Evolutionary conservation across 2,888 invertebrate genomes (phyloP).

Genomic region (Apamea crenata): DNA sequence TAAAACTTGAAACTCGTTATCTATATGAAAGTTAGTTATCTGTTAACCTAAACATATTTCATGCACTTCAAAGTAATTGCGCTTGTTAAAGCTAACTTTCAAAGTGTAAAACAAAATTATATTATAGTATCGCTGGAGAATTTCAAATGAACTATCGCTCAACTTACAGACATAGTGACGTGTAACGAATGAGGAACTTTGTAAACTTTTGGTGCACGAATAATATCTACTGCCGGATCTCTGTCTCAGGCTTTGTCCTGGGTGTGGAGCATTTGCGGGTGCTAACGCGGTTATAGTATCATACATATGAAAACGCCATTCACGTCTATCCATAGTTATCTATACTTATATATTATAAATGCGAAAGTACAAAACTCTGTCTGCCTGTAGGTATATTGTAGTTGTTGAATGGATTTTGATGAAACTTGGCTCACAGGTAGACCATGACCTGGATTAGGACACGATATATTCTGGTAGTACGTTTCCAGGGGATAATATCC

Average conservation of each 20-base stretch:
- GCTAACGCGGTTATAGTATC: not conserved
- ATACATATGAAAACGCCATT: not conserved
- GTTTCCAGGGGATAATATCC: not conserved
- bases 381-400: not conserved
- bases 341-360: not conserved
- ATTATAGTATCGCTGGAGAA: slow-evolving; percentile 20
- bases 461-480: not conserved
- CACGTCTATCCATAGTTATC: not conserved
- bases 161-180: slow-evolving; percentile 53
- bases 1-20: slow-evolving; percentile 10
- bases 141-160: slow-evolving; percentile 35
- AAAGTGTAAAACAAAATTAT: slow-evolving; percentile 30
- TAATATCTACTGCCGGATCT: slow-evolving; percentile 59
- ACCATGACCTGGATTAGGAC: not conserved
- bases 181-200: slow-evolving; percentile 64
- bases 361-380: not conserved
- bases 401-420: not conserved
- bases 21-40: not conserved
- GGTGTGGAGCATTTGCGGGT: not conserved
- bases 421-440: not conserved
- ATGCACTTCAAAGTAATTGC: slow-evolving; percentile 30
- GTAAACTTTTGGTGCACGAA: slow-evolving; percentile 67
- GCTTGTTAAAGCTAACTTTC: slow-evolving; percentile 5
- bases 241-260: slow-evolving; percentile 18
- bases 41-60: not conserved